Base-by-base conservation (phyloP, 2,888 invertebrate genomes). In the Venustoraphidia nigricollis region DNA sequence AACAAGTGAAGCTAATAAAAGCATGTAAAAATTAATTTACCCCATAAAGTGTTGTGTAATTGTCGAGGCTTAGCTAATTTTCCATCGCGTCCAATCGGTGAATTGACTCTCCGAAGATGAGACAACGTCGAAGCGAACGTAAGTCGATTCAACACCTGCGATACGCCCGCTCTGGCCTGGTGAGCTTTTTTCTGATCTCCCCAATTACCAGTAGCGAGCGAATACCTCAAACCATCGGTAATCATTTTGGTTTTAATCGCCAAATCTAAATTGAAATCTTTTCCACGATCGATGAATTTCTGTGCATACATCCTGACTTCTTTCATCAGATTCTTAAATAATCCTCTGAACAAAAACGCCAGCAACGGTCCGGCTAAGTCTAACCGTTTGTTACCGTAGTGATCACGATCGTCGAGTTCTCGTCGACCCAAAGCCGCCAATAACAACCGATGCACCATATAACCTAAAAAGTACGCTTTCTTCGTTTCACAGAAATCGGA, bases 181-280 rank as follows among this genome's bases (percentile, higher is more conserved):
- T 98, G 97, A 49, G 98, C 98, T 66, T 98, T 99, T 68, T 98
- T 99, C 70, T 99, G 98, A 66, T 99, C 98, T 44, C 98, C 98
- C 98, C 98, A 99, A 68, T 99, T 99, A 37, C 98, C 98, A 36
- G 98, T 99, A 56, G 98, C 98, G 58, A 99, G 73, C 0, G 98
- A 98, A 64, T 99, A 99, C 57, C 95, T 77, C 48, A 99, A 71
- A 35, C 98, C 98, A 65, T 98, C 96, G 1, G 98, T 97, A 52
- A 99, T 97, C 48, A 96, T 91, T 64, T 95, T 87, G 0, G 97
- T 96, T 69, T 95, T 96, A 47, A 97, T 94, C 17, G 92, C 91
- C 51, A 94, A 71, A 65, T 98, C 97, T 56, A 98, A 71, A 67
- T 96, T 96, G 64, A 99, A 98, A 66, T 98, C 97, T 70, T 97